Conservation (phyloP, 2,113 vertebrate genomes). For the Camelus bactrianus region DNA sequence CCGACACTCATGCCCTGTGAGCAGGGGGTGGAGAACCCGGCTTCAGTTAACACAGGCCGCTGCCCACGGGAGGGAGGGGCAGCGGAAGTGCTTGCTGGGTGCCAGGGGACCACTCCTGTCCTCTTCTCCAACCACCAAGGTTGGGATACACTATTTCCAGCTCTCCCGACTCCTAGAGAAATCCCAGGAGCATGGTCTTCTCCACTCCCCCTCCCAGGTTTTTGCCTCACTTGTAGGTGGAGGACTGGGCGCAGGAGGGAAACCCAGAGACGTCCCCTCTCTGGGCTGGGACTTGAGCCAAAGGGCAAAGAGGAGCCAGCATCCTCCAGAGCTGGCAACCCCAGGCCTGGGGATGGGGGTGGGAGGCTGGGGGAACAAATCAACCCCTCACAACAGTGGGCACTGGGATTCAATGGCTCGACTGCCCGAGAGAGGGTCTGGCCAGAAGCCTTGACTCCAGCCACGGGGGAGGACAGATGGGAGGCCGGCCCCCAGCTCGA, state of each 20-base stretch:
- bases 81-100: neutral
- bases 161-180: neutral
- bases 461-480: neutral
- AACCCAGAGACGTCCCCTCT: neutral
- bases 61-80: rapidly evolving
- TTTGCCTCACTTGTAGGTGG: neutral
- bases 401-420: neutral
- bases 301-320: neutral
- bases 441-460: neutral
- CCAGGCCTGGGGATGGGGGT: neutral
- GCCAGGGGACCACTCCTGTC: neutral
- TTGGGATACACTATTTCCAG: neutral
- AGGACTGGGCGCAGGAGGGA: neutral
- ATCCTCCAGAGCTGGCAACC: neutral
- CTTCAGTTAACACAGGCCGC: neutral
- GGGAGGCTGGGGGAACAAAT: neutral
- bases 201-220: rapidly evolving
- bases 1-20: neutral
- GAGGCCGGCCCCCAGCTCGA: neutral
- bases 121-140: neutral
- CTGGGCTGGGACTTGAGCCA: neutral
- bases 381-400: neutral
- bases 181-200: neutral
- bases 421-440: neutral
- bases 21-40: neutral